Evolutionary conservation across 1,140 invertebrate genomes (phyloP), one percentile per base, ranked within the genome.

Genomic region (Aplysia californica): DNA sequence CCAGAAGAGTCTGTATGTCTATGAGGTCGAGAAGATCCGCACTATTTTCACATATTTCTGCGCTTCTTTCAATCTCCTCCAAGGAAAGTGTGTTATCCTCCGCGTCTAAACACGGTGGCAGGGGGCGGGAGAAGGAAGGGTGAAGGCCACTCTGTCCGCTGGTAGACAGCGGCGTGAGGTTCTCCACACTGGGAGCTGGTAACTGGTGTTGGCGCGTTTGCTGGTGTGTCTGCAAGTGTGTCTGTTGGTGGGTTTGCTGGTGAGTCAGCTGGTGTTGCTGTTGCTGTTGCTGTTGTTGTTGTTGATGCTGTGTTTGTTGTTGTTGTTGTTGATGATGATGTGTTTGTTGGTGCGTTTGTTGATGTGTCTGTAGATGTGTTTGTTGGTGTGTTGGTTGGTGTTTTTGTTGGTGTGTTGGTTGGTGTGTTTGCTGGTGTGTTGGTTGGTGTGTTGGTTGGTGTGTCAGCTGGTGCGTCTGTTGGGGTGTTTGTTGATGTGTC

Each of bases 11-110:
- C 44, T 50, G 44, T 10, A 50, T 50, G 44, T 50, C 44, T n/a
- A 50, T 10, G 10, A 50, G n/a, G n/a, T 50, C 44, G 10, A 50
- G 10, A n/a, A 50, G n/a, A n/a, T 50, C 44, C 10, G 10, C 44
- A 15, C 44, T 50, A 15, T n/a, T n/a, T n/a, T 50, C 44, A n/a
- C 10, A n/a, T 10, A 50, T n/a, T 15, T 10, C 44, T 15, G 70
- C 70, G 23, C 70, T 72, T 39, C 56, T 59, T 26, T 72, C 70
- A 15, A 72, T 72, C 26, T 72, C 70, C 23, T 72, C 70, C n/a
- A 72, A 38, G 39, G 5, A 72, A 1, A 72, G 26, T 4, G 44
- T 33, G 23, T 66, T 31, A 41, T 72, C n/a, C n/a, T n/a, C n/a
- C n/a, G n/a, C 26, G n/a, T 72, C 70, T 1, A 56, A 23, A 21